Evolutionary conservation across 2,113 vertebrate genomes (phyloP), one percentile per base, ranked within the genome.

Genomic region (Nanorana parkeri): DNA sequence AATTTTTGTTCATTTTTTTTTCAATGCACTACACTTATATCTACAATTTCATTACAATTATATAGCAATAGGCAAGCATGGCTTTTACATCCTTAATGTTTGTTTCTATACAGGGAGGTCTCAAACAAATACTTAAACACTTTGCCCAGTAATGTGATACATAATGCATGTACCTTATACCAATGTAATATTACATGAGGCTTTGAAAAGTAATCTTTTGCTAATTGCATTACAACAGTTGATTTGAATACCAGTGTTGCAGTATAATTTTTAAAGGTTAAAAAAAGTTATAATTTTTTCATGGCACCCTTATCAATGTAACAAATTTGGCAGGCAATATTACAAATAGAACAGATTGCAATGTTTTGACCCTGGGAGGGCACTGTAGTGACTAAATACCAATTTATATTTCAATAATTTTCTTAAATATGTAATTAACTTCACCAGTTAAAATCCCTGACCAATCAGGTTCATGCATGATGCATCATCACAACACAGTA

Each of bases 1-100:
- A 94, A 91, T 91, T 93, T 90, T 92, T 92, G 90, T 93, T 94
- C 91, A 92, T 89, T 93, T 93, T 93, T n/a, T 32, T 93, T 93
- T 93, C 92, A 92, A 94, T 92, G 92, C 94, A 93, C 91, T 94
- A 94, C 93, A 92, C 93, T 92, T 94, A 55, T 74, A 96, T 96
- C 94, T 96, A 96, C 95, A 96, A 91, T 93, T 93, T 96, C 92
- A 92, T 93, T 95, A 96, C 95, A 96, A 94, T 94, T 96, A 92
- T 95, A 96, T 95, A 91, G 93, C 94, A 95, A 92, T 93, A 96
- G 95, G 95, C 94, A 95, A 96, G 95, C 94, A 96, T 96, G 96
- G 96, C 96, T 96, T 96, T 94, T 95, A 96, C 95, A 96, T 96
- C 95, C 95, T 96, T 94, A 94, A 92, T 94, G 92, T 92, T 92